phyloP scores from a whole-genome alignment of 2,888 invertebrate genomes.

The Eristalinus aeneus region DNA sequence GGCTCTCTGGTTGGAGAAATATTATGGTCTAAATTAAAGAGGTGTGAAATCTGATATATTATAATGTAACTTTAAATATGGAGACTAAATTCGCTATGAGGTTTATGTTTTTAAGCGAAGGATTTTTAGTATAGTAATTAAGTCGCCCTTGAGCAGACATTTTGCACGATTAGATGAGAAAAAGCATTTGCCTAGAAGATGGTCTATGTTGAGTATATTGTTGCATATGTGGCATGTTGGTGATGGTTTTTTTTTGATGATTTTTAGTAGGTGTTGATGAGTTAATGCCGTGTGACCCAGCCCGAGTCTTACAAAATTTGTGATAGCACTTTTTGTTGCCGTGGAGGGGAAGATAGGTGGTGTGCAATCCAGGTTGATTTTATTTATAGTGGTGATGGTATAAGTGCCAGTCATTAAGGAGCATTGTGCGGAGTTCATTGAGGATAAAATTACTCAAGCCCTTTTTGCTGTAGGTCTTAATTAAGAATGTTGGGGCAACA shows the following conservation, averaged over 20 bases:
- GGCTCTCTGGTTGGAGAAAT: background rate
- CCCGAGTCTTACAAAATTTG: background rate
- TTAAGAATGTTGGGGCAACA: background rate
- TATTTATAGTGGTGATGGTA: background rate
- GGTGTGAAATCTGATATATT: background rate
- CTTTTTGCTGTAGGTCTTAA: conserved; percentile 1
- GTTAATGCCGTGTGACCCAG: background rate
- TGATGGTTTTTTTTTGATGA: background rate
- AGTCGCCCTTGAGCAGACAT: background rate
- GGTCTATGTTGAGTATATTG: background rate
- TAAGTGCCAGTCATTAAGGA: no score
- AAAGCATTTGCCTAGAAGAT: background rate
- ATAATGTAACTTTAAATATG: background rate
- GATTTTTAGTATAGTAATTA: background rate
- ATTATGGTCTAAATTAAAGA: background rate
- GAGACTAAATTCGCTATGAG: background rate
- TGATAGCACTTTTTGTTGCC: background rate
- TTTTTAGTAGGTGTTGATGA: background rate
- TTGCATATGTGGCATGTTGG: background rate
- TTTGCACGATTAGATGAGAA: background rate
- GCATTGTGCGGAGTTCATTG: no score
- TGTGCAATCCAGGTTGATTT: background rate
- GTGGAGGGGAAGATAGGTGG: background rate
- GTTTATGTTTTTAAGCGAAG: background rate
- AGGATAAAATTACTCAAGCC: no score